These are phyloP conservation scores for Orchestes rusci DNA, from an alignment of 2,888 invertebrate genomes.

Conservation along the genomic window DNA sequence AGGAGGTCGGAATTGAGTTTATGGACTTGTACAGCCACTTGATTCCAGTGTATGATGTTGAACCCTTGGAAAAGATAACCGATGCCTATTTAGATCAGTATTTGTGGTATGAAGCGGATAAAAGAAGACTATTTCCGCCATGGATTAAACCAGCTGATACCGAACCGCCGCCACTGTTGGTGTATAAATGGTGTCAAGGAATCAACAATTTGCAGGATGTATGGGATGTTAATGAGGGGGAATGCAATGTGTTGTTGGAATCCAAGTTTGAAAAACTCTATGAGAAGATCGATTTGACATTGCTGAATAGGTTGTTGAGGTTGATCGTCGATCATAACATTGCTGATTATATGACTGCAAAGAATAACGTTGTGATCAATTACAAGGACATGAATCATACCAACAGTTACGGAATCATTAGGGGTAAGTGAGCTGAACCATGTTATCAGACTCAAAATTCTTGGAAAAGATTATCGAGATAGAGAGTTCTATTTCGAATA, in stretches of 20 bases:
- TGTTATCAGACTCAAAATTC: too few relatives aligned
- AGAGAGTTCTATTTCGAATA: too few relatives aligned
- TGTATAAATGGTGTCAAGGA: slow-evolving; percentile 99
- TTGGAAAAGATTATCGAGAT: too few relatives aligned
- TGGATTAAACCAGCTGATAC: slow-evolving; percentile 99
- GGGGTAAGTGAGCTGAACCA: too few relatives aligned
- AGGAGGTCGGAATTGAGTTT: slow-evolving; percentile 99
- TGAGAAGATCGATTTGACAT: slow-evolving; percentile 98
- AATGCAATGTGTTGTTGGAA: slow-evolving; percentile 96
- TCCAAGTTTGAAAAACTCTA: slow-evolving; percentile 98
- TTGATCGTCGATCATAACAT: slow-evolving; percentile 99
- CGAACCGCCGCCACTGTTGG: slow-evolving; percentile 86
- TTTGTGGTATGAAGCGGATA: slow-evolving; percentile 99
- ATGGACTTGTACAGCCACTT: slow-evolving; percentile 99
- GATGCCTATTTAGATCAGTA: slow-evolving; percentile 99
- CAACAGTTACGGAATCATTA: slow-evolving; percentile 84
- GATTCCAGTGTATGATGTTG: slow-evolving; percentile 98
- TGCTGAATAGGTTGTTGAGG: slow-evolving; percentile 90
- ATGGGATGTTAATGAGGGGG: slow-evolving; percentile 98
- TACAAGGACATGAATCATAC: slow-evolving; percentile 99
- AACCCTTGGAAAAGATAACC: slow-evolving; percentile 98
- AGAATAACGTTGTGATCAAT: slow-evolving; percentile 99
- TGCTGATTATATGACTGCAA: slow-evolving; percentile 99
- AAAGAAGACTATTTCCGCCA: slow-evolving; percentile 90
- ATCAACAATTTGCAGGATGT: slow-evolving; percentile 97